Evolutionary conservation across 2,797 vertebrate species (phyloP).

Genomic region (Intellagama lesueurii): DNA sequence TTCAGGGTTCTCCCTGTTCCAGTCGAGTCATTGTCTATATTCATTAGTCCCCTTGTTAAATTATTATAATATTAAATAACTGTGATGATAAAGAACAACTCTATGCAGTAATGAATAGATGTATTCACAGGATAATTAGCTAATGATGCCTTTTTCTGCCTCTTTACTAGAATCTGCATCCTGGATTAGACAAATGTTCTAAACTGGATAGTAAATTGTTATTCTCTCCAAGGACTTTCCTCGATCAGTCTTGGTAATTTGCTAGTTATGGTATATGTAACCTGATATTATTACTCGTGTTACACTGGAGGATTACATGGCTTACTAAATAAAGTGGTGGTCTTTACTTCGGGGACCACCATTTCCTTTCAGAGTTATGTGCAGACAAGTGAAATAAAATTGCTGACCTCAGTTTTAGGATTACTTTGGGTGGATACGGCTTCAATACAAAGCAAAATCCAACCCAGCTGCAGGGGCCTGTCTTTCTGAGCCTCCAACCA

Average conservation of each 20-base stretch:
- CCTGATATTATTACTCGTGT: conserved; percentile 74
- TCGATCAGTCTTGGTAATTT: conserved; percentile 77
- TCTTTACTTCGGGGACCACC: conserved; percentile 66
- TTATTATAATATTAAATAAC: conserved; percentile 48
- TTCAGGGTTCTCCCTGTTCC: neutral
- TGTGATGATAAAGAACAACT: conserved; percentile 50
- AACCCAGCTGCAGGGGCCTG: neutral
- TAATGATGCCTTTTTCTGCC: conserved; percentile 63
- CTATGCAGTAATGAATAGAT: conserved; percentile 47
- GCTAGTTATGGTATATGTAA: conserved; percentile 76
- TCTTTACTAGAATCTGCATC: conserved; percentile 56
- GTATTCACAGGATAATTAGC: conserved; percentile 52
- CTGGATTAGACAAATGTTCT: conserved; percentile 73
- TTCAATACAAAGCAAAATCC: neutral
- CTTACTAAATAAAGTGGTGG: conserved; percentile 75
- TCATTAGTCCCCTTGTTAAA: conserved; percentile 57
- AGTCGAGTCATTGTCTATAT: conserved; percentile 49
- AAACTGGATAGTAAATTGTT: conserved; percentile 63
- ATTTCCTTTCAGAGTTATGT: conserved; percentile 69
- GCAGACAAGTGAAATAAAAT: conserved; percentile 62
- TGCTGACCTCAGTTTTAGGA: conserved; percentile 62
- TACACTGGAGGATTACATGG: conserved; percentile 75
- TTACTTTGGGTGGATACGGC: conserved; percentile 50
- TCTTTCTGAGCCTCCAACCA: neutral
- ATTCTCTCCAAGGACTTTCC: conserved; percentile 73